Percentiles rank a stretch among this genome's conserved stretches.
These are phyloP conservation scores for Scopus umbretta DNA, from an alignment of 2,113 vertebrate genomes.

Conservation along the genomic window DNA sequence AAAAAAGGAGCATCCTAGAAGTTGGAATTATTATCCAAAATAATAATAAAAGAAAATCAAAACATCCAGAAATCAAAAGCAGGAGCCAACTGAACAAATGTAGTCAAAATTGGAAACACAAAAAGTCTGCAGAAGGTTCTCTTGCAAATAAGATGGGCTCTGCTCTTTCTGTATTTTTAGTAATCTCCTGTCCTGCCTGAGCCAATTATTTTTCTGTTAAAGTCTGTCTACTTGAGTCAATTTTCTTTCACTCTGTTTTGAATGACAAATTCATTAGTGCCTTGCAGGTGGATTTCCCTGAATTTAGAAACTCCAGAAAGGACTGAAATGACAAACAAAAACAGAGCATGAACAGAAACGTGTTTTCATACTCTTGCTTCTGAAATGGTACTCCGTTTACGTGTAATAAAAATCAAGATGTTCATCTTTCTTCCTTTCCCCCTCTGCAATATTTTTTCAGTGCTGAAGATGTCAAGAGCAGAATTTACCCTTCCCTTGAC, in stretches of 20 bases:
- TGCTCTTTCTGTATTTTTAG: neutral
- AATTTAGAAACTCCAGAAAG: neutral
- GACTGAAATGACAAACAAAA: neutral
- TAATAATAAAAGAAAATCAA: conserved; percentile 42
- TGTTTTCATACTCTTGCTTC: neutral
- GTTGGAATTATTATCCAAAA: conserved; percentile 22
- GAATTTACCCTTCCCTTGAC: conserved; percentile 61
- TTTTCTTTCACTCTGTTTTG: neutral
- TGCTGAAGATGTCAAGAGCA: conserved; percentile 38
- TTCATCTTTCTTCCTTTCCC: conserved; percentile 27
- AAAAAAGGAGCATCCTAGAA: neutral
- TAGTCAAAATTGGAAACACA: conserved; percentile 32
- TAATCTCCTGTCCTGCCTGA: neutral
- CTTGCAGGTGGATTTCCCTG: conserved; percentile 11
- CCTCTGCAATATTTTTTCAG: conserved; percentile 12
- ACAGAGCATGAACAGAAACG: neutral
- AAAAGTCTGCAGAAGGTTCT: neutral
- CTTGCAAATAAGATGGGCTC: neutral
- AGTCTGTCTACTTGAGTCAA: neutral
- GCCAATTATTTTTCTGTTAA: neutral
- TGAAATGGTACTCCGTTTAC: neutral
- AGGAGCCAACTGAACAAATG: conserved; percentile 37
- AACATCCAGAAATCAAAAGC: conserved; percentile 53
- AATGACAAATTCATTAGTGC: conserved; percentile 19
- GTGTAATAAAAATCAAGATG: conserved; percentile 60